Base-by-base conservation (phyloP, 2,797 vertebrate species). In the Phoxinus dragarum region DNA sequence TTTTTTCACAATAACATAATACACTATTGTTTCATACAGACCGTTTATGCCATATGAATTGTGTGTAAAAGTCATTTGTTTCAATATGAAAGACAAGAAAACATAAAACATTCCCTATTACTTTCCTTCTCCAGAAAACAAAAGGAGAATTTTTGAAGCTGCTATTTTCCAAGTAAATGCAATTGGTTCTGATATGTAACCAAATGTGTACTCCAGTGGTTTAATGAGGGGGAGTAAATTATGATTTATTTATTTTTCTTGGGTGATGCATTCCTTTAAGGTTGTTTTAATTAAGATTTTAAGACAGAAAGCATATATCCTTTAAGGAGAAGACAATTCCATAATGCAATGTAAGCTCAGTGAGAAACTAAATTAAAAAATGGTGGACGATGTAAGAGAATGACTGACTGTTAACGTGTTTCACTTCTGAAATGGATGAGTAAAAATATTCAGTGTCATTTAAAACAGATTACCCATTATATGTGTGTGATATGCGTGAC, bases 81-180 rank as follows among this genome's bases (percentile, higher is more conserved):
- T 80, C 42, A 80, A 80, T 44, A 42, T 80, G 40, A 49, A 49
- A 47, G 44, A 61, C 14, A 66, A 66, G 31, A 59, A 59, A n/a
- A 66, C 17, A 54, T 21, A 23, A n/a, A n/a, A 59, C 34, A 56
- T 56, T 34, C 44, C 27, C 44, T 34, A 2, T 38, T 54, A 14
- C 12, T 38, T 36, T 56, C 34, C 49, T 36, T 36, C 27, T 64
- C 6, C 61, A 68, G 19, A n/a, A 56, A 38, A 76, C 38, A 56
- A 76, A 56, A 54, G 3, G 6, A 56, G 2, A 38, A n/a, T n/a
- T 56, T 9, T 2, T 16, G 6, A 76, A 74, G n/a, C 2, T 52
- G 27, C 27, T 74, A 3, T 66, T 66, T 7, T 34, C 27, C 61
- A 66, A 16, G 44, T 47, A 49, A 31, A 54, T 31, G 17, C 42